phyloP scores from a whole-genome alignment of 2,113 vertebrate genomes.

The Podocnemis expansa region DNA sequence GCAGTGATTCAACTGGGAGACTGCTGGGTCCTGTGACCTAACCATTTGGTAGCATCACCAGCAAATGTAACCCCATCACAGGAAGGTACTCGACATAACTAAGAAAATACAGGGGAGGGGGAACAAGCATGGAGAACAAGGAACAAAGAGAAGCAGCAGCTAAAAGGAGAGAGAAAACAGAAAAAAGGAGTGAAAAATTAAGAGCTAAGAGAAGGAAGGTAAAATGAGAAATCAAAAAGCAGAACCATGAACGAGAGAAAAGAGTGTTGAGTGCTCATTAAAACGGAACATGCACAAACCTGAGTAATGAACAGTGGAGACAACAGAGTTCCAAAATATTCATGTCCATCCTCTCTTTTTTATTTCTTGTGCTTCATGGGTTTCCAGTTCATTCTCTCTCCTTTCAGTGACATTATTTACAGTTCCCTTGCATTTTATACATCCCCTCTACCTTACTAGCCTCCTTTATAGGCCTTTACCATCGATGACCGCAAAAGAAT shows the following conservation, averaged over 20 bases:
- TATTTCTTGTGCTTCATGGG: fast-evolving
- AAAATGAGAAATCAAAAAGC: background rate
- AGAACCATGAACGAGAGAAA: background rate
- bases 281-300: background rate
- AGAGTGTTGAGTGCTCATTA: fast-evolving
- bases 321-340: background rate
- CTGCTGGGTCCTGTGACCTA: background rate
- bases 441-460: constrained; percentile 28
- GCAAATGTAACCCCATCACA: background rate
- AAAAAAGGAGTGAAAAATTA: background rate
- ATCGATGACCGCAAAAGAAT: constrained; percentile 39
- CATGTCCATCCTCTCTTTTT: background rate
- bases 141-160: background rate
- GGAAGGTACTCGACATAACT: background rate
- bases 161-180: background rate
- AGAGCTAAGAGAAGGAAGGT: background rate
- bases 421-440: background rate
- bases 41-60: background rate
- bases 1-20: background rate
- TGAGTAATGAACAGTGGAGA: background rate
- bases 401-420: fast-evolving
- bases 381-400: background rate
- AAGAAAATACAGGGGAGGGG: background rate
- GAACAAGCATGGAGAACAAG: background rate
- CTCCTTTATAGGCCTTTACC: constrained; percentile 32